Evolutionary conservation across 2,888 invertebrate genomes (phyloP), one percentile per base, ranked within the genome.

Genomic region (Eupithecia dodoneata): DNA sequence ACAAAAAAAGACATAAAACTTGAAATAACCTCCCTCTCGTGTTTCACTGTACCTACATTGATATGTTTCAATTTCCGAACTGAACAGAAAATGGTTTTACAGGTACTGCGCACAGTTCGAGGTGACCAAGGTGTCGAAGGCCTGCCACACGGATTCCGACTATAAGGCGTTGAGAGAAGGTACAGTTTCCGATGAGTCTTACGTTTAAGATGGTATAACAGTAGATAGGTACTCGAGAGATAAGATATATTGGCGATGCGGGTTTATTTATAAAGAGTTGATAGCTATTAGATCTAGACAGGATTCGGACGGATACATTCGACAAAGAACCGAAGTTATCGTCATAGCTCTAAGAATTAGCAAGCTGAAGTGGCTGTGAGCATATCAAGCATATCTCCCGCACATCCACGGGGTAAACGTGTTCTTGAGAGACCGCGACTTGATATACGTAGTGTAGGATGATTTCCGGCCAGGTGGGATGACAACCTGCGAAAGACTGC

Each of bases 101-200:
- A 98, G 98, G 90, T 98, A 98, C 91, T 98, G 98, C 91, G 97
- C 98, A 4, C 97, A 97, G 88, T 98, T 97, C 88, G 97, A 98
- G 90, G 97, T 98, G 75, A 96, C 97, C 81, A 98, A 98, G 92
- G 97, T 97, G 13, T 97, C 97, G 52, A 98, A 98, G 87, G 97
- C 97, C 9, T 98, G 98, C 90, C 96, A 97, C 89, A 96, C 97
- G 86, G 97, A 98, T 87, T 96, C 96, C 13, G 96, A 96, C 79
- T 97, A 97, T 88, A 96, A 97, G 81, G 91, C 96, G 4, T 92
- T 98, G 82, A 95, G 97, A 87, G 97, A 98, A 96, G 98, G 98
- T 97, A 94, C 87, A 89, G 82, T 83, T 84, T 83, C 0, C 18
- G 18, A 30, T 49, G 15, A 12, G 41, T 45, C 63, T 66, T 67